phyloP scores from a whole-genome alignment of 2,113 vertebrate species.

The Oncorhynchus keta region DNA sequence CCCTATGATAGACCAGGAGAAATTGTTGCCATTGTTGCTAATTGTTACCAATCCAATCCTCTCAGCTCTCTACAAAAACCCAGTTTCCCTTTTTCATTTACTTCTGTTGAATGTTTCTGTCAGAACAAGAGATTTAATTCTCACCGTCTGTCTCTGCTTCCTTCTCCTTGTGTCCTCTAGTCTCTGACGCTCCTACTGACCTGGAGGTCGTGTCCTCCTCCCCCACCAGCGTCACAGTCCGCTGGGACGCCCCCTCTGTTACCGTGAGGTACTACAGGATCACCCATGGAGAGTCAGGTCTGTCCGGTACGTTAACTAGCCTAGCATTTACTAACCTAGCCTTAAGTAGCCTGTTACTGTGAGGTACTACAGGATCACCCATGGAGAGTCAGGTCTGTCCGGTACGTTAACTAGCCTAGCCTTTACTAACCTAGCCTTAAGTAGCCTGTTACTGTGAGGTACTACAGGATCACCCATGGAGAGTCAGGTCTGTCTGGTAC shows the following conservation, averaged over 20 bases:
- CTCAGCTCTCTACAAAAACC: too few species aligned
- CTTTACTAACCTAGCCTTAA: too few species aligned
- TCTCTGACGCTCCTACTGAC: constrained; percentile 92
- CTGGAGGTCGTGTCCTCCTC: constrained; percentile 82
- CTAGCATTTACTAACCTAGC: too few species aligned
- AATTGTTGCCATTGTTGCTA: too few species aligned
- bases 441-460: too few species aligned
- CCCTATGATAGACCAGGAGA: too few species aligned
- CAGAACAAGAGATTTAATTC: not conserved
- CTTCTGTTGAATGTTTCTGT: not conserved
- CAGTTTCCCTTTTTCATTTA: too few species aligned
- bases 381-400: constrained; percentile 56
- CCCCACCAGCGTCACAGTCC: constrained; percentile 84
- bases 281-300: constrained; percentile 54
- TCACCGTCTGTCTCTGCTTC: not conserved
- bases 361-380: constrained; percentile 36
- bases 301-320: constrained; percentile 60
- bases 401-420: constrained; percentile 56
- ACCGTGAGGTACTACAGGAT: constrained; percentile 73
- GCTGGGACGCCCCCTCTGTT: constrained; percentile 91
- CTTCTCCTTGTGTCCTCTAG: constrained; percentile 58
- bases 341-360: too few species aligned
- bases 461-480: constrained; percentile 34
- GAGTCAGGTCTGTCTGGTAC: constrained; percentile 76
- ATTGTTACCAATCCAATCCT: too few species aligned